Percentiles rank a stretch among this genome's conserved stretches.
These are phyloP conservation scores for Euschistus heros DNA, from an alignment of 1,140 invertebrate species.

Conservation along the genomic window DNA sequence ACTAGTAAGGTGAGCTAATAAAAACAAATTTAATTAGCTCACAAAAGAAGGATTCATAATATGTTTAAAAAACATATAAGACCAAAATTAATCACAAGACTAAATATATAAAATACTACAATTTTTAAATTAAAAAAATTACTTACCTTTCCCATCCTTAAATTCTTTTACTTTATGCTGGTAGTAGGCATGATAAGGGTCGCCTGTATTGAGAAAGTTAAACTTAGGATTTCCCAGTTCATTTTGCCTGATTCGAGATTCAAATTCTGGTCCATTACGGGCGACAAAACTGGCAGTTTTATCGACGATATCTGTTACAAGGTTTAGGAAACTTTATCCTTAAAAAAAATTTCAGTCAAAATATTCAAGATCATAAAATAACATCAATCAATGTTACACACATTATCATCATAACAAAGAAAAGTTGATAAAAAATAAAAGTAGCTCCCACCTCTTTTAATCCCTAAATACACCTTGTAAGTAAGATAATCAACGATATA, in stretches of 20 bases:
- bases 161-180: constrained; percentile 97
- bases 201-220: constrained; percentile 90
- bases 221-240: constrained; percentile 97
- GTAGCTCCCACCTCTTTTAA: no score
- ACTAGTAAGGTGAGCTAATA: no score
- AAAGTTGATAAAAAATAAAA: no score
- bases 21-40: no score
- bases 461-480: no score
- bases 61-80: no score
- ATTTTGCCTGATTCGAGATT: constrained; percentile 90
- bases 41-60: no score
- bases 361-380: no score
- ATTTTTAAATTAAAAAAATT: constrained; percentile 2
- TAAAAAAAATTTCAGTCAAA: neutral
- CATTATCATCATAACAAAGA: no score
- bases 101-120: neutral
- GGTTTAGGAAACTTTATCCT: no score
- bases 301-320: constrained; percentile 81
- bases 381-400: no score
- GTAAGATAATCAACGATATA: no score
- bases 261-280: constrained; percentile 96
- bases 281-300: constrained; percentile 98
- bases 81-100: neutral
- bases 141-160: constrained; percentile 71
- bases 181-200: constrained; percentile 99